Base-by-base conservation (phyloP, 2,797 vertebrate species). In the Tympanoctomys barrerae region DNA sequence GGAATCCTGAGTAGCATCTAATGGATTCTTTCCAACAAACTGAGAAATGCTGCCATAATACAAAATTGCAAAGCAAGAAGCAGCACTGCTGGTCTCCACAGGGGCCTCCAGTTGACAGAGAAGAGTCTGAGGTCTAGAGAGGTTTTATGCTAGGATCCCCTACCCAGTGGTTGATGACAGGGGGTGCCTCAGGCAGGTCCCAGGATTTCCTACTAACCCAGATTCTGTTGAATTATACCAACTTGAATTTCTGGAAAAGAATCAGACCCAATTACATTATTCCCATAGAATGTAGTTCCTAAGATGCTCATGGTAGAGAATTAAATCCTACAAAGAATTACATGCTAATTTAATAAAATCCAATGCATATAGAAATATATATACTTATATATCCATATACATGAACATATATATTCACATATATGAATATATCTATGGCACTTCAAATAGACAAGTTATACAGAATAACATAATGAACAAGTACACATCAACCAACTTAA, bases 1-100 rank as follows among this genome's bases (percentile, higher is more conserved):
- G 80, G 64, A 94, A 77, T 91, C 82, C 70, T 80, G 70, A 94
- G 94, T 88, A 90, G 77, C 64, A 95, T 94, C 87, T 94, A 46
- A 33, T 85, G 79, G 61, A 64, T 88, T 87, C 79, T 78, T 94
- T 71, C 71, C 96, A 81, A 61, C 33, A 84, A 2, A 62, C 84
- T 84, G 80, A 87, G 78, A 91, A 90, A 79, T 24, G 19, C 88
- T 86, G 36, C 82, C 68, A 4, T 68, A 71, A 75, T 54, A 73
- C 2, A 81, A 59, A 92, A 94, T 46, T 10, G 5, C 66, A 92
- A 96, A 82, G 71, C 70, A 52, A 64, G 26, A 92, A 68, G 10
- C 39, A 12, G 18, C 36, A 42, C 28, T 14, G 0, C 6, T 8
- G 33, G 64, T 46, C 62, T 91, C 82, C 36, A 1, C 31, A 75